phyloP scores from a whole-genome alignment of 2,797 vertebrate genomes.

The Perodicticus potto region DNA sequence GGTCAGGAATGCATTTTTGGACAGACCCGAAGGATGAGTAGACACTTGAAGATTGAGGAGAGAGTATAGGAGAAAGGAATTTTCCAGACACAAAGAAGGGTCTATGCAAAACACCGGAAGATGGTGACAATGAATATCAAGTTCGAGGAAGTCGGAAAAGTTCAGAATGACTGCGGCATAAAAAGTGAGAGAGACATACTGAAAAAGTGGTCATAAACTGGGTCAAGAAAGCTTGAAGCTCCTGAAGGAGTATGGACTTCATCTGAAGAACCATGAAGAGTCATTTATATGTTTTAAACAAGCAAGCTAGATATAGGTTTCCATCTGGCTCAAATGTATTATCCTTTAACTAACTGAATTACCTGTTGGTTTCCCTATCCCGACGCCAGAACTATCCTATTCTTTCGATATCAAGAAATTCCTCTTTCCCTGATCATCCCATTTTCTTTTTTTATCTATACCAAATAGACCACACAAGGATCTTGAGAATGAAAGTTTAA shows the following conservation, averaged over 20 bases:
- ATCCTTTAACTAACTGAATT: constrained; percentile 24
- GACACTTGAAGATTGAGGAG: not conserved
- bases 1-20: not conserved
- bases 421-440: not conserved
- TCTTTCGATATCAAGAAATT: not conserved
- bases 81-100: not conserved
- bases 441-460: not conserved
- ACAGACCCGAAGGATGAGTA: not conserved
- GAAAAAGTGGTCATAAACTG: not conserved
- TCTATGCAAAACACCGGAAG: not conserved
- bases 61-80: not conserved
- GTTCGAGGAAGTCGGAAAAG: not conserved
- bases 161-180: not conserved
- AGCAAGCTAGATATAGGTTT: not conserved
- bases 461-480: not conserved
- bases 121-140: not conserved
- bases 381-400: not conserved
- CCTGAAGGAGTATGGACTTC: not conserved
- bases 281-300: not conserved
- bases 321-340: not conserved
- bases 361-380: not conserved
- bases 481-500: not conserved
- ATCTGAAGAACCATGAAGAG: not conserved
- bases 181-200: not conserved
- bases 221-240: not conserved